Evolutionary conservation across 2,113 vertebrate genomes (phyloP).

Genomic region (Engystomops pustulosus): DNA sequence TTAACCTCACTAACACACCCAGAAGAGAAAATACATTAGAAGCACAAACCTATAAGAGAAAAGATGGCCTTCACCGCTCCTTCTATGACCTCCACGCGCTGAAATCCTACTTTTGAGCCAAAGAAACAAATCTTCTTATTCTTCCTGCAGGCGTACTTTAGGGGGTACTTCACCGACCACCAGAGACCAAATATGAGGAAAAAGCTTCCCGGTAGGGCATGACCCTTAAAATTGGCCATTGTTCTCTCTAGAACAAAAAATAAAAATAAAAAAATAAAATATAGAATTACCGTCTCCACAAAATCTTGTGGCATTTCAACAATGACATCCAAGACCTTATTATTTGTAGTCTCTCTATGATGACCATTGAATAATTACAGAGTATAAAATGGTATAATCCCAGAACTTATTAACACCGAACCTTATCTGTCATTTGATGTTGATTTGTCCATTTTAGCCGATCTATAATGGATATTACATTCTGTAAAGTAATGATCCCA

Average conservation of each 20-base stretch:
- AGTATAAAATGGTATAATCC: no score
- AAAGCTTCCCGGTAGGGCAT: conserved; percentile 89
- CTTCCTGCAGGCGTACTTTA: conserved; percentile 83
- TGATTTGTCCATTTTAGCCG: no score
- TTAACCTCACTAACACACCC: background rate
- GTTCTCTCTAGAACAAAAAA: conserved; percentile 59
- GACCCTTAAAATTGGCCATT: conserved; percentile 95
- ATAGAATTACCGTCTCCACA: background rate
- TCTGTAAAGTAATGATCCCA: no score
- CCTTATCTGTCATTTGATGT: no score
- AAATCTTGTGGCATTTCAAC: no score
- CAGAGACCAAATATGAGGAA: conserved; percentile 88
- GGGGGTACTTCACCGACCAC: conserved; percentile 86
- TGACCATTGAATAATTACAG: no score
- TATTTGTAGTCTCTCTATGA: no score
- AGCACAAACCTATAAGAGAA: conserved; percentile 82
- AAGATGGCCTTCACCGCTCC: conserved; percentile 77
- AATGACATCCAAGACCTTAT: no score
- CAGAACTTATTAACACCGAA: no score
- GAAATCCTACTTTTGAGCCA: conserved; percentile 80
- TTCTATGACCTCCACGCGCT: conserved; percentile 85
- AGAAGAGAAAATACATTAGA: background rate
- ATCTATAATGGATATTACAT: no score
- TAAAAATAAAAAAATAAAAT: conserved; percentile 47
- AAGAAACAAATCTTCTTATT: conserved; percentile 83